Evolutionary conservation across 2,888 invertebrate genomes (phyloP).

Genomic region (Elysia crispata): DNA sequence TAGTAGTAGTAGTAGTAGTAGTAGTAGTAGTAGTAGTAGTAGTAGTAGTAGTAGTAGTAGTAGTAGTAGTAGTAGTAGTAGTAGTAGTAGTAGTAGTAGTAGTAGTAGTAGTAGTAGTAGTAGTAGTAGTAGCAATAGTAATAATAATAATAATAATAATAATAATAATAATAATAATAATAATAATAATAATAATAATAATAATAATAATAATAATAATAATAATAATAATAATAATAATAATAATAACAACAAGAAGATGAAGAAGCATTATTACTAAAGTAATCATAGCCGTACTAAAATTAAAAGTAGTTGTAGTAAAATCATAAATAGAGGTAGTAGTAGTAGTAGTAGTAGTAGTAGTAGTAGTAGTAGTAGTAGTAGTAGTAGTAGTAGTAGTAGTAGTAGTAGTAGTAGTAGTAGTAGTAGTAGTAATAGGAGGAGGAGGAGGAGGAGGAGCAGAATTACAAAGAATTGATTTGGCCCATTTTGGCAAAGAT

Average conservation of each 20-base stretch:
- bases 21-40: constrained; percentile 38
- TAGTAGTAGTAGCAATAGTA: background rate
- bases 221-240: too few relatives aligned
- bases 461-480: background rate
- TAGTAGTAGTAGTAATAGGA: too few relatives aligned
- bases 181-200: too few relatives aligned
- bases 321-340: constrained; percentile 3
- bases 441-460: constrained; percentile 2
- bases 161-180: too few relatives aligned
- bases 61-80: constrained; percentile 31
- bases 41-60: constrained; percentile 44
- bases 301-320: too few relatives aligned
- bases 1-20: constrained; percentile 43
- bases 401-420: constrained; percentile 31
- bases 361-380: constrained; percentile 41
- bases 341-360: constrained; percentile 29
- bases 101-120: background rate
- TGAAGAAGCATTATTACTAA: too few relatives aligned
- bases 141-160: background rate
- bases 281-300: too few relatives aligned
- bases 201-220: too few relatives aligned
- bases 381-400: constrained; percentile 23
- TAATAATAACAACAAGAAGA: too few relatives aligned
- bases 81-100: background rate
- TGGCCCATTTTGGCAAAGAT: background rate